Base-by-base conservation (phyloP, 2,797 vertebrate genomes). In the Phyllotis vaccarum region DNA sequence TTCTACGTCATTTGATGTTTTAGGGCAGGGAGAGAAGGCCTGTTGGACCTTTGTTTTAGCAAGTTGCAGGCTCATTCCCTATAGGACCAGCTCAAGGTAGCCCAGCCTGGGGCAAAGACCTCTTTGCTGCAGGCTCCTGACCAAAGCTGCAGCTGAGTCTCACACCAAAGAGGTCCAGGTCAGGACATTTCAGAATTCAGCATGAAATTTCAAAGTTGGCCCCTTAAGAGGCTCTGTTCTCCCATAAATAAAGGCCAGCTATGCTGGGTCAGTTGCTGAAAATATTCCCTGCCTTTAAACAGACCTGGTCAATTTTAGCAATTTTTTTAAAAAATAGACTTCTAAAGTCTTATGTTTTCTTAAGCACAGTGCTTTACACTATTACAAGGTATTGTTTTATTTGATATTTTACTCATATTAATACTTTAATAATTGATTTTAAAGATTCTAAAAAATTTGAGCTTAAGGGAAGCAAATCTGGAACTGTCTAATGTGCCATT, bases 401-500 rank as follows among this genome's bases (percentile, higher is more conserved):
- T 96, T 88, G 76, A 72, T 91, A 94, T 89, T 95, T 86, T 21
- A 93, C 75, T 95, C 24, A 81, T 49, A 56, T 80, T 86, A 82
- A 86, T 72, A 34, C 74, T 79, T 64, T 89, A 49, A 86, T 92
- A 54, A 89, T 80, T 96, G 10, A 76, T 87, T 89, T 93, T 31
- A 56, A 92, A 91, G n/a, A 60, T 34, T 49, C 54, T 49, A 83
- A 83, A 86, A 95, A 93, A 94, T 86, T 24, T 0, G n/a, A 31
- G 21, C n/a, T 46, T 5, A 46, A 31, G 10, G 91, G 40, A 29
- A 43, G 3, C 7, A 31, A 68, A 81, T 52, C 7, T 76, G 74
- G 89, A 52, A 74, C 37, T 52, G 82, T 27, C 22, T 68, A 49
- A 29, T 68, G 10, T 74, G 3, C 54, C 76, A 89, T 70, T 64